Evolutionary conservation across 2,888 invertebrate genomes (phyloP).

Genomic region (Cheilosia pagana): DNA sequence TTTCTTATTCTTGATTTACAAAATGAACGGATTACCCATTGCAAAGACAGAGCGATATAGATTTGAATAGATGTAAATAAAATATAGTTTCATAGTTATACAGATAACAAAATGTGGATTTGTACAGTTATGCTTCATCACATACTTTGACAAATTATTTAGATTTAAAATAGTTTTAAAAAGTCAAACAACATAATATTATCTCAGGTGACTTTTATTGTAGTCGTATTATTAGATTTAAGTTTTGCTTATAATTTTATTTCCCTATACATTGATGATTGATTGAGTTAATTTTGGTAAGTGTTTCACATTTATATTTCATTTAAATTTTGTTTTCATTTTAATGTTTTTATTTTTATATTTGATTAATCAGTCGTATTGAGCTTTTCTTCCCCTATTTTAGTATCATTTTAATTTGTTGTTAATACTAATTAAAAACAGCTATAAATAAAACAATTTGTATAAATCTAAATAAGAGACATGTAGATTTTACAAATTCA

Average conservation of each 20-base stretch:
- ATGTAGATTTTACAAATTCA: not conserved
- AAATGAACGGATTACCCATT: slow-evolving; percentile 11
- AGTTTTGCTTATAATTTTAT: slow-evolving; percentile 19
- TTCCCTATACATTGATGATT: slow-evolving; percentile 69
- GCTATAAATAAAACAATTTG: slow-evolving; percentile 24
- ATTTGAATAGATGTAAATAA: not conserved
- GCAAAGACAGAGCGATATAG: slow-evolving; percentile 5
- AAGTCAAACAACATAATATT: not conserved
- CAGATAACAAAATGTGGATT: slow-evolving; percentile 21
- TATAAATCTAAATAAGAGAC: not conserved
- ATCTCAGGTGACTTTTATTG: slow-evolving; percentile 30
- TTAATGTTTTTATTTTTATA: slow-evolving; percentile 21
- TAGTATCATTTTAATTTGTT: slow-evolving; percentile 52
- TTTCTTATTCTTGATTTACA: not conserved
- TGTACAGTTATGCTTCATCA: slow-evolving; percentile 70
- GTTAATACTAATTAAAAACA: slow-evolving; percentile 57
- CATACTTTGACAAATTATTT: slow-evolving; percentile 33
- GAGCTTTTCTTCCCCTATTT: slow-evolving; percentile 76
- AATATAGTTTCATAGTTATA: not conserved
- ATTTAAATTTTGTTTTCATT: slow-evolving; percentile 24
- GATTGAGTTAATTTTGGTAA: slow-evolving; percentile 48
- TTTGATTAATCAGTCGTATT: slow-evolving; percentile 76
- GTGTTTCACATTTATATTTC: slow-evolving; percentile 53
- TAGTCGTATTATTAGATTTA: slow-evolving; percentile 33
- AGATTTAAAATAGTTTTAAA: not conserved